Percentiles rank a stretch among this genome's conserved stretches.
Conservation (phyloP, 2,113 vertebrate genomes). For the Eonycteris spelaea region DNA sequence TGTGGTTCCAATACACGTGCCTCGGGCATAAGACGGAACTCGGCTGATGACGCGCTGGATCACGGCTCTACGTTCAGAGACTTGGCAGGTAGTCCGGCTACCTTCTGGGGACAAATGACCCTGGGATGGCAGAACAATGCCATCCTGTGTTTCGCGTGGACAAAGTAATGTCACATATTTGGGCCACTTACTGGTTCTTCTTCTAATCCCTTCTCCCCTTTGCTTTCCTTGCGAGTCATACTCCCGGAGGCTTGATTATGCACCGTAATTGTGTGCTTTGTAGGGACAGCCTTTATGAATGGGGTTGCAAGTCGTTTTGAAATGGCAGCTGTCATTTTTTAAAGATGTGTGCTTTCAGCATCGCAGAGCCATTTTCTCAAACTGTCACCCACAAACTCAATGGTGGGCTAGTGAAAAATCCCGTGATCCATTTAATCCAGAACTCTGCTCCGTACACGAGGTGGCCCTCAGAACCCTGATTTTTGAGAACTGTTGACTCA, state of each 20-base stretch:
- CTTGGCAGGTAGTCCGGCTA: not conserved
- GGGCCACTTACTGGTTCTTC: conserved; percentile 46
- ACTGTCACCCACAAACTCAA: not conserved
- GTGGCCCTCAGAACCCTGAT: not conserved
- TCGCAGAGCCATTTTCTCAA: not conserved
- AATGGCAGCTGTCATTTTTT: conserved; percentile 27
- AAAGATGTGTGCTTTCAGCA: not conserved
- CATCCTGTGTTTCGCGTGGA: not conserved
- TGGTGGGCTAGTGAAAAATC: not conserved
- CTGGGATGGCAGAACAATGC: not conserved
- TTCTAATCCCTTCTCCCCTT: not conserved
- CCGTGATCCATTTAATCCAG: not conserved
- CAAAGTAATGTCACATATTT: not conserved
- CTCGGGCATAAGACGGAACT: not conserved
- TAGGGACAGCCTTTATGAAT: not conserved
- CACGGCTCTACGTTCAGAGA: not conserved
- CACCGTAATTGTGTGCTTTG: conserved; percentile 56
- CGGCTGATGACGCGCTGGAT: not conserved
- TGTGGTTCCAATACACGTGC: fast-evolving
- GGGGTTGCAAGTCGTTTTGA: conserved; percentile 36
- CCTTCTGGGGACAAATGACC: not conserved
- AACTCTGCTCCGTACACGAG: not conserved
- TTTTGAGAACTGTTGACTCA: not conserved
- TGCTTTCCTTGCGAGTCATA: conserved; percentile 44
- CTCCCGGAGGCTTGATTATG: conserved; percentile 56